A percentile compares a stretch with the other conserved stretches of the same genome.
Conservation (phyloP, 2,113 vertebrate genomes). For the Strix uralensis region DNA sequence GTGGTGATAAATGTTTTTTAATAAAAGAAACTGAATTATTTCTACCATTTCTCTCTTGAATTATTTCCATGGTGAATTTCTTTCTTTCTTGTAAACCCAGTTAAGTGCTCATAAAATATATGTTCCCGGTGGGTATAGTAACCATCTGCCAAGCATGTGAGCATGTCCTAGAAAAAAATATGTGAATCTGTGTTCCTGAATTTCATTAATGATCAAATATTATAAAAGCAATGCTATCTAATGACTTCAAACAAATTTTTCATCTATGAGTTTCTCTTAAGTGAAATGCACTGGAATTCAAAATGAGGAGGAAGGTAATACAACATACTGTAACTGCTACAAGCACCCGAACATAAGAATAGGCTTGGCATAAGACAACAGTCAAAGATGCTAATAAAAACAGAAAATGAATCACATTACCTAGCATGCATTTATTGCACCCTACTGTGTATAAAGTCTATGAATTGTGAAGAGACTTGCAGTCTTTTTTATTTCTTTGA, state of each 20-base stretch:
- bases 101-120: constrained; percentile 21
- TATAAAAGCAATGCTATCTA: background rate
- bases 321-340: background rate
- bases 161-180: constrained; percentile 1
- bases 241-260: background rate
- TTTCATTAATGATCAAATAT: background rate
- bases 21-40: constrained; percentile 47
- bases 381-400: background rate
- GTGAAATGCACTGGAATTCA: background rate
- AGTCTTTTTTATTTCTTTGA: background rate
- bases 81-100: background rate
- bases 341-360: background rate
- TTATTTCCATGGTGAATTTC: background rate
- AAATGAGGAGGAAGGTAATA: background rate
- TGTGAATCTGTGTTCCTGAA: rapidly evolving
- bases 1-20: constrained; percentile 39
- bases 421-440: background rate
- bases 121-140: background rate
- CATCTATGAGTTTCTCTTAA: background rate
- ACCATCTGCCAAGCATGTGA: background rate
- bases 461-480: background rate
- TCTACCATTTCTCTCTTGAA: constrained; percentile 1
- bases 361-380: background rate
- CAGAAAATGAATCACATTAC: background rate
- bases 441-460: background rate